These are phyloP conservation scores for Epirrita christyi DNA, from an alignment of 2,888 invertebrate species.

Conservation along the genomic window DNA sequence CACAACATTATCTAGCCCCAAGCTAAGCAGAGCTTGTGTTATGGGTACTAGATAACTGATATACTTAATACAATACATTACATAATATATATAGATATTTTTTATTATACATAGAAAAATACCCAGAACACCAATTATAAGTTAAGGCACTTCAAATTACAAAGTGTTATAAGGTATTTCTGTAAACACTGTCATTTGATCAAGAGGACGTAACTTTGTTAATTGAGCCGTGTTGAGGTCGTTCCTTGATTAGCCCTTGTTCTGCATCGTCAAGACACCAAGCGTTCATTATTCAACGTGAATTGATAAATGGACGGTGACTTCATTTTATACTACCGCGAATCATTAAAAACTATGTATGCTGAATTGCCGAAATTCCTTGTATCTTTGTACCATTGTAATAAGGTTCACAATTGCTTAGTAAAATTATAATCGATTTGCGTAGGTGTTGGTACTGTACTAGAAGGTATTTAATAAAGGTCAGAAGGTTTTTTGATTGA, in stretches of 20 bases:
- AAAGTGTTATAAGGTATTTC: too few relatives aligned
- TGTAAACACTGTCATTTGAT: constrained; percentile 6
- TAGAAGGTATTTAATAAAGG: not conserved
- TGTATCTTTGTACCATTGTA: not conserved
- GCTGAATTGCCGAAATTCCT: not conserved
- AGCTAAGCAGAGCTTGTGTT: too few relatives aligned
- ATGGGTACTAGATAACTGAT: too few relatives aligned
- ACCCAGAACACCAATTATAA: too few relatives aligned
- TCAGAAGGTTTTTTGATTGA: too few relatives aligned
- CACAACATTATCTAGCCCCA: too few relatives aligned
- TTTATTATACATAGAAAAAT: too few relatives aligned
- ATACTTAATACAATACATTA: too few relatives aligned
- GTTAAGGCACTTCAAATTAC: too few relatives aligned
- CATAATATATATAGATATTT: too few relatives aligned
- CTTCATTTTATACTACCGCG: constrained; percentile 11
- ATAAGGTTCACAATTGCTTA: constrained; percentile 6
- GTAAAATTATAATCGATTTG: not conserved
- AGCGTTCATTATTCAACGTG: constrained; percentile 9
- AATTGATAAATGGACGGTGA: constrained; percentile 26
- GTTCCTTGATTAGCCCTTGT: constrained; percentile 20
- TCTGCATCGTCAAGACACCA: constrained; percentile 12
- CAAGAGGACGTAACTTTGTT: constrained; percentile 12
- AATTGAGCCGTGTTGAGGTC: constrained; percentile 19
- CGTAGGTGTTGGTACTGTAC: too few relatives aligned
- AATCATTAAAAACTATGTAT: constrained; percentile 20